These are phyloP conservation scores for Thereva nobilitata DNA, from an alignment of 2,888 invertebrate genomes.

Conservation along the genomic window DNA sequence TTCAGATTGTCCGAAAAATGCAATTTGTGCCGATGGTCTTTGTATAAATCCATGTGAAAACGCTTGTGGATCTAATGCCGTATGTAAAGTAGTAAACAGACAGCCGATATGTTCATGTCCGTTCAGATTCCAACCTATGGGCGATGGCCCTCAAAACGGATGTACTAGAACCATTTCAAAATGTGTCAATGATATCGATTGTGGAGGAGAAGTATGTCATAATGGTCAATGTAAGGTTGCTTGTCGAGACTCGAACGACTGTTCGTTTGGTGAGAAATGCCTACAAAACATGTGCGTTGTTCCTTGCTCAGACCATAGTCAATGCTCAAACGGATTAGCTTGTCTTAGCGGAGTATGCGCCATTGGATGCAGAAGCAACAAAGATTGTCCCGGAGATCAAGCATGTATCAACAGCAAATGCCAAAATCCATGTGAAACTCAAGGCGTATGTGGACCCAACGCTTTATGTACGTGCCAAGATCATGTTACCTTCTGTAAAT, in stretches of 20 bases:
- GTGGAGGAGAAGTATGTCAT: conserved; percentile 77
- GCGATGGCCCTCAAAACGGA: conserved; percentile 66
- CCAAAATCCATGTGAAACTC: conserved; percentile 76
- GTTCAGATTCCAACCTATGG: conserved; percentile 73
- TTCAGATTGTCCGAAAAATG: conserved; percentile 74
- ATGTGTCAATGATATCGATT: conserved; percentile 74
- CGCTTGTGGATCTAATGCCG: conserved; percentile 79
- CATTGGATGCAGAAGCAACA: conserved; percentile 82
- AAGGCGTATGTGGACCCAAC: conserved; percentile 81
- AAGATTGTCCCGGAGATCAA: conserved; percentile 75
- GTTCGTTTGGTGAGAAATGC: conserved; percentile 79
- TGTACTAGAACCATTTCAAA: conserved; percentile 72
- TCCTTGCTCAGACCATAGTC: conserved; percentile 79
- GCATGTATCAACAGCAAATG: conserved; percentile 86
- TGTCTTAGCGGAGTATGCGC: conserved; percentile 80
- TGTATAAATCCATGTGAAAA: conserved; percentile 83
- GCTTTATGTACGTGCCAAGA: conserved; percentile 76
- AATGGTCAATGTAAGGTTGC: conserved; percentile 83
- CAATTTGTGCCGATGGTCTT: conserved; percentile 70
- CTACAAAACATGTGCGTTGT: conserved; percentile 75
- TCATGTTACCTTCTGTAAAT: conserved; percentile 77
- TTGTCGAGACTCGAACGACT: conserved; percentile 76
- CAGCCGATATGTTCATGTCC: conserved; percentile 80
- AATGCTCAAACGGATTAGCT: conserved; percentile 78
- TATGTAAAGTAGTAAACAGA: conserved; percentile 77